Conservation (phyloP, 2,797 vertebrate species). For the Esox lucius region DNA sequence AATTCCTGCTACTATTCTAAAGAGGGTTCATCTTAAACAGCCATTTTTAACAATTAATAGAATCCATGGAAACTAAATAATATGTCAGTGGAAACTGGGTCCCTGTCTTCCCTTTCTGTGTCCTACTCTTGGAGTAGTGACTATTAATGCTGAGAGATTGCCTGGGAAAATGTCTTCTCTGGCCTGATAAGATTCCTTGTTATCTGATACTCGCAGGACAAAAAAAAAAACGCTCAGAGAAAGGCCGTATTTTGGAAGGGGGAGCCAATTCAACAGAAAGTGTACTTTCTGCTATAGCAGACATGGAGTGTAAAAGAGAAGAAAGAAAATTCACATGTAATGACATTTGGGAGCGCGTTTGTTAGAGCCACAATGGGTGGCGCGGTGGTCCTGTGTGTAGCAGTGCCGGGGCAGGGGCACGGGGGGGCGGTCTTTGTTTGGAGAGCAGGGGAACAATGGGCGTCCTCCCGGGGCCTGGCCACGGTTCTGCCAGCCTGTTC, state of each 20-base stretch:
- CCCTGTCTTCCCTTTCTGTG: background rate
- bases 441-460: slow-evolving; percentile 72
- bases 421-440: slow-evolving; percentile 68
- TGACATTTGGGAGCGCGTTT: slow-evolving; percentile 70
- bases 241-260: slow-evolving; percentile 2
- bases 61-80: background rate
- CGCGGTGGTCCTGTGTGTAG: slow-evolving; percentile 26
- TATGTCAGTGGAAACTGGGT: background rate
- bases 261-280: background rate
- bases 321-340: slow-evolving; percentile 56
- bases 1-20: background rate
- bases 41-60: background rate
- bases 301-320: slow-evolving; percentile 15
- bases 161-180: background rate
- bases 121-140: background rate
- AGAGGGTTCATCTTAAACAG: background rate
- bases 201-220: background rate
- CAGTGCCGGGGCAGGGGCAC: slow-evolving; percentile 21
- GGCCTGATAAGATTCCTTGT: background rate
- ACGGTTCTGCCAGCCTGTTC: slow-evolving; percentile 57
- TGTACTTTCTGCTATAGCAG: too few species aligned
- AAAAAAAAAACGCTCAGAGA: background rate
- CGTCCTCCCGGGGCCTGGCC: slow-evolving; percentile 55
- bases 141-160: background rate
- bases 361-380: slow-evolving; percentile 56